Evolutionary conservation across 1,140 invertebrate genomes (phyloP).

Genomic region (Drosophila murphyi): DNA sequence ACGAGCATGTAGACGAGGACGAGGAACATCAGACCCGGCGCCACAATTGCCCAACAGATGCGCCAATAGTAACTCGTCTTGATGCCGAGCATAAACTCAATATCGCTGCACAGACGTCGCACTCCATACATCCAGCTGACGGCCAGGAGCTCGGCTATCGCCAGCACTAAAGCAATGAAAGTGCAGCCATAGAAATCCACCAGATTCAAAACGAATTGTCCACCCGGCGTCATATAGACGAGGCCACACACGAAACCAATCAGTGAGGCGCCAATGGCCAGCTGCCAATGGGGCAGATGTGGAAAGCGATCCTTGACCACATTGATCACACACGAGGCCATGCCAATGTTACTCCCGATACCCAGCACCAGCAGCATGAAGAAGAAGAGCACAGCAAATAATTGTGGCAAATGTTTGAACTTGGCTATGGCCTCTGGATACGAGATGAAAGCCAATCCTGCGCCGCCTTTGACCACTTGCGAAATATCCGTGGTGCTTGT

Average conservation of each 20-base stretch:
- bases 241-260: slow-evolving; percentile 89
- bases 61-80: slow-evolving; percentile 92
- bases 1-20: slow-evolving; percentile 89
- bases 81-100: slow-evolving; percentile 90
- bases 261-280: slow-evolving; percentile 86
- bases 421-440: slow-evolving; percentile 96
- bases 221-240: slow-evolving; percentile 92
- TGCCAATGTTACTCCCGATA: slow-evolving; percentile 90
- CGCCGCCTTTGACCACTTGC: slow-evolving; percentile 86
- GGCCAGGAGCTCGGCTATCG: slow-evolving; percentile 89
- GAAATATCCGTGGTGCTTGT: slow-evolving; percentile 85
- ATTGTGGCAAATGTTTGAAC: slow-evolving; percentile 90
- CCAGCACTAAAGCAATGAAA: slow-evolving; percentile 91
- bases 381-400: slow-evolving; percentile 95
- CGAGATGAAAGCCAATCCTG: slow-evolving; percentile 90
- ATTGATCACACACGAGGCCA: slow-evolving; percentile 88
- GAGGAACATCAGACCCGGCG: slow-evolving; percentile 89
- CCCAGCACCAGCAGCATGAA: slow-evolving; percentile 93
- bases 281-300: slow-evolving; percentile 86
- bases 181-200: slow-evolving; percentile 94
- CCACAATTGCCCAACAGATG: slow-evolving; percentile 91
- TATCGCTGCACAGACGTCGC: slow-evolving; percentile 87
- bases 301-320: slow-evolving; percentile 90
- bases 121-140: slow-evolving; percentile 92
- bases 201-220: slow-evolving; percentile 93